phyloP scores from a whole-genome alignment of 2,888 invertebrate genomes.

The Heliconius ismenius region DNA sequence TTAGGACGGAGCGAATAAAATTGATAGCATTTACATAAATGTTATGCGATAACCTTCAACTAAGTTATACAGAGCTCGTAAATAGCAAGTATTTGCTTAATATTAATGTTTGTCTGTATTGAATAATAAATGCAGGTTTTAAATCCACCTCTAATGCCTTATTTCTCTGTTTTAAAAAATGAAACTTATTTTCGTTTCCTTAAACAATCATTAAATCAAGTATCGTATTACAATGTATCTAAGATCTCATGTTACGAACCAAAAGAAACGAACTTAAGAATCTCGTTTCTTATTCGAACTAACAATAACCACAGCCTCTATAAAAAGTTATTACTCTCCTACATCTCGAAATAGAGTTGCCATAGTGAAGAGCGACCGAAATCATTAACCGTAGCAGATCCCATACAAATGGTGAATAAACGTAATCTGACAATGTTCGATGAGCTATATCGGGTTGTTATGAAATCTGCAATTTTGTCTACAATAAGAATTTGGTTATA shows the following conservation, averaged over 20 bases:
- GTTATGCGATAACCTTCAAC: constrained; percentile 55
- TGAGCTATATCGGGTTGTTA: constrained; percentile 60
- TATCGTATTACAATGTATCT: not conserved
- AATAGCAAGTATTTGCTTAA: constrained; percentile 48
- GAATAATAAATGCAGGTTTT: not conserved
- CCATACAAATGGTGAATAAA: constrained; percentile 76
- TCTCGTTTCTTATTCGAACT: constrained; percentile 44
- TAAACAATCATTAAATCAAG: not conserved
- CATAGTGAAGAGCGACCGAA: constrained; percentile 60
- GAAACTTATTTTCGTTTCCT: not conserved
- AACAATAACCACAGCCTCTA: constrained; percentile 44
- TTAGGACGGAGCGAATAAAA: constrained; percentile 45
- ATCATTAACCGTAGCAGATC: constrained; percentile 75
- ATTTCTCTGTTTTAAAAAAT: not conserved
- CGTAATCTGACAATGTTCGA: constrained; percentile 75
- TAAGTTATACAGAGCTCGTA: constrained; percentile 51
- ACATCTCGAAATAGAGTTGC: constrained; percentile 60
- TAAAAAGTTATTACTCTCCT: constrained; percentile 59
- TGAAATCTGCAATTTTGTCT: constrained; percentile 55
- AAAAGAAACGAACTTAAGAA: constrained; percentile 29
- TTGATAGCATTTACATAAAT: constrained; percentile 41
- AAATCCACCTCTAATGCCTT: too few species aligned
- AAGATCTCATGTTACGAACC: constrained; percentile 13
- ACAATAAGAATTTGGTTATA: too few species aligned
- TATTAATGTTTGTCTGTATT: constrained; percentile 23